A percentile compares a stretch with the other conserved stretches of the same genome.
phyloP scores from a whole-genome alignment of 2,797 vertebrate species.

The Pseudochromis fuscus region DNA sequence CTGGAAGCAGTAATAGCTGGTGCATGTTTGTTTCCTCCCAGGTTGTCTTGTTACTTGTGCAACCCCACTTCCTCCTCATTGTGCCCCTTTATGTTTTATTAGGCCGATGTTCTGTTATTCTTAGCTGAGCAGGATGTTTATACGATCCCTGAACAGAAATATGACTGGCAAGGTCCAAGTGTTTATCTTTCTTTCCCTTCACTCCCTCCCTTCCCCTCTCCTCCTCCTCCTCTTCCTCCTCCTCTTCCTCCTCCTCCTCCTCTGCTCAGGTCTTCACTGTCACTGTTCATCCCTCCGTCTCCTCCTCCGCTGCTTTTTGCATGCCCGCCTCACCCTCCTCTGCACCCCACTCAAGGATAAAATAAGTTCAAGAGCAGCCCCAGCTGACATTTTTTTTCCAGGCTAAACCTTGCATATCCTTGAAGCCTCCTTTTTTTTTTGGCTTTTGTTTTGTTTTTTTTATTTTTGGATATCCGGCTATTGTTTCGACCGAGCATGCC shows the following conservation, averaged over 20 bases:
- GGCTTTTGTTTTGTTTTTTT: slow-evolving; percentile 3
- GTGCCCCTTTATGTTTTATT: slow-evolving; percentile 85
- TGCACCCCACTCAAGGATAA: slow-evolving; percentile 54
- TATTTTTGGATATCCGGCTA: slow-evolving; percentile 72
- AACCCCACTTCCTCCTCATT: slow-evolving; percentile 79
- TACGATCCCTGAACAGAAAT: slow-evolving; percentile 83
- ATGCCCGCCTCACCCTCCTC: slow-evolving; percentile 52
- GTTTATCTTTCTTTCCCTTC: slow-evolving; percentile 83
- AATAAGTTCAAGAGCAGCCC: slow-evolving; percentile 47
- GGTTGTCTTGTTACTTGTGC: slow-evolving; percentile 60
- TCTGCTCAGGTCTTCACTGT: slow-evolving; percentile 73
- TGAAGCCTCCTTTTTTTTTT: slow-evolving; percentile 13
- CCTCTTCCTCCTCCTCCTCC: slow-evolving; percentile 34
- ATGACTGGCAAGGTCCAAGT: slow-evolving; percentile 82
- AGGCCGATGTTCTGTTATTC: slow-evolving; percentile 86
- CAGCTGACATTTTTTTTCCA: slow-evolving; percentile 56
- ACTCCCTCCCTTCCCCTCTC: slow-evolving; percentile 44
- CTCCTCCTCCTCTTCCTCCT: slow-evolving; percentile 49
- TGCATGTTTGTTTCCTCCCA: slow-evolving; percentile 68
- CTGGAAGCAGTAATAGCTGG: slow-evolving; percentile 26
- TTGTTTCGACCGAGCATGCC: slow-evolving; percentile 55
- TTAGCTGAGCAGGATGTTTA: slow-evolving; percentile 89
- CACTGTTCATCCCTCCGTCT: slow-evolving; percentile 53
- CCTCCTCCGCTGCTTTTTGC: slow-evolving; percentile 42
- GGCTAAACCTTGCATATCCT: slow-evolving; percentile 51